phyloP scores from a whole-genome alignment of 2,113 vertebrate species.

The Heterotis niloticus region DNA sequence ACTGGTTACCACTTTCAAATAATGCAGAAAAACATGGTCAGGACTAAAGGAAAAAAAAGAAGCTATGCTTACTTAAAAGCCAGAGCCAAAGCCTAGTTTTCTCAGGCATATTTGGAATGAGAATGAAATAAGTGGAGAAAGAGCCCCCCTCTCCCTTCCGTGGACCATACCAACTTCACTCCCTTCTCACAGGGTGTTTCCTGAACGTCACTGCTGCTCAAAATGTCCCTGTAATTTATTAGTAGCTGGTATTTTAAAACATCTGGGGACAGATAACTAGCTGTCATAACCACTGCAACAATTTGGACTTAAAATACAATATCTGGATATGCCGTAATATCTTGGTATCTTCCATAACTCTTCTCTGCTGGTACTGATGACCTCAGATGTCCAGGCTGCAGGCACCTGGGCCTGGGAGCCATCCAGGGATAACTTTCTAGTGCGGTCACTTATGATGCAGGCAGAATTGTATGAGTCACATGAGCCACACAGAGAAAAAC shows the following conservation, averaged over 20 bases:
- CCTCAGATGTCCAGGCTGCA: constrained; percentile 10
- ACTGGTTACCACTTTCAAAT: not conserved
- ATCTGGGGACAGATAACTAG: not conserved
- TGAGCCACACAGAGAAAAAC: not conserved
- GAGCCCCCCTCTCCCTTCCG: constrained; percentile 49
- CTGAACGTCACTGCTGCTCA: not conserved
- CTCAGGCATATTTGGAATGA: constrained; percentile 38
- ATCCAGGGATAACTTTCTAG: constrained; percentile 13
- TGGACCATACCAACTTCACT: constrained; percentile 48
- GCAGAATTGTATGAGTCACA: not conserved
- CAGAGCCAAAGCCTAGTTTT: constrained; percentile 14
- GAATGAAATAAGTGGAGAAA: constrained; percentile 53
- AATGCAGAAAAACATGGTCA: constrained; percentile 2
- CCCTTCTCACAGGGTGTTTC: not conserved
- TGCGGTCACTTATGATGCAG: not conserved
- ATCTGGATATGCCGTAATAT: not conserved
- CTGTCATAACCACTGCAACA: not conserved
- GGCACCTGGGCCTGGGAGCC: not conserved
- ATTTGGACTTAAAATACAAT: not conserved
- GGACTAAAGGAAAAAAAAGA: not conserved
- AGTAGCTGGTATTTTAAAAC: not conserved
- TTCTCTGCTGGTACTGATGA: constrained; percentile 21
- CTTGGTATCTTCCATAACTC: constrained; percentile 25
- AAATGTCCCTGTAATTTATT: not conserved
- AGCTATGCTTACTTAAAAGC: not conserved